A percentile compares a stretch with the other conserved stretches of the same genome.
These are phyloP conservation scores for Xestia xanthographa DNA, from an alignment of 2,888 invertebrate genomes.

Conservation along the genomic window DNA sequence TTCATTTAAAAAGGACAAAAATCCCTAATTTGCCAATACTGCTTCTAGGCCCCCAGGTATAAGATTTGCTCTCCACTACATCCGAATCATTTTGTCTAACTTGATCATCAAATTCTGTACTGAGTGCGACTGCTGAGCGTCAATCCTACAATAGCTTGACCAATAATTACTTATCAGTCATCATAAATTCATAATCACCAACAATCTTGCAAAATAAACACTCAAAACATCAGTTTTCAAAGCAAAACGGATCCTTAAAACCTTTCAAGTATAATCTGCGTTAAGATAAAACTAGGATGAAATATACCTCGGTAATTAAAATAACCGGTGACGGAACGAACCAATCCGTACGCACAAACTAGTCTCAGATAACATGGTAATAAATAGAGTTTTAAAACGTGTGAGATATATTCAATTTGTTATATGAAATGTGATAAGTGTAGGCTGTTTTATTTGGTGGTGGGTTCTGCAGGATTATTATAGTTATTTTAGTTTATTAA, in stretches of 20 bases:
- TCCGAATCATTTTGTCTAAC: too few species aligned
- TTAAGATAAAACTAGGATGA: slow-evolving; percentile 2
- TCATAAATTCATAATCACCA: background rate
- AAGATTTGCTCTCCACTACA: too few species aligned
- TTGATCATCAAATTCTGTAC: too few species aligned
- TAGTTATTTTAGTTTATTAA: background rate
- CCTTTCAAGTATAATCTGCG: too few species aligned
- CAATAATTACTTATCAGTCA: background rate
- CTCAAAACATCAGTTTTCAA: background rate
- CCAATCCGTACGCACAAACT: slow-evolving; percentile 23
- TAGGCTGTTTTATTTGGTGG: background rate
- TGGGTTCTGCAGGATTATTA: slow-evolving; percentile 26
- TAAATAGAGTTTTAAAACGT: slow-evolving; percentile 57
- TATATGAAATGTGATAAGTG: slow-evolving; percentile 2
- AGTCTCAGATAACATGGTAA: slow-evolving; percentile 43
- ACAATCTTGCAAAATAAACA: background rate
- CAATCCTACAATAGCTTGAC: background rate
- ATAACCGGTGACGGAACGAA: slow-evolving; percentile 23
- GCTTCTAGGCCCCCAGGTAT: too few species aligned
- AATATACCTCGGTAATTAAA: slow-evolving; percentile 40
- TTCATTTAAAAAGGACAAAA: too few species aligned
- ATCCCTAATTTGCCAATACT: too few species aligned
- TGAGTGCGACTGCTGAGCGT: background rate
- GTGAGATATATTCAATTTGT: slow-evolving; percentile 54
- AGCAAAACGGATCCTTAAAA: background rate